Base-by-base conservation (phyloP, 2,888 invertebrate genomes). In the Hirtodrosophila alboralis region DNA sequence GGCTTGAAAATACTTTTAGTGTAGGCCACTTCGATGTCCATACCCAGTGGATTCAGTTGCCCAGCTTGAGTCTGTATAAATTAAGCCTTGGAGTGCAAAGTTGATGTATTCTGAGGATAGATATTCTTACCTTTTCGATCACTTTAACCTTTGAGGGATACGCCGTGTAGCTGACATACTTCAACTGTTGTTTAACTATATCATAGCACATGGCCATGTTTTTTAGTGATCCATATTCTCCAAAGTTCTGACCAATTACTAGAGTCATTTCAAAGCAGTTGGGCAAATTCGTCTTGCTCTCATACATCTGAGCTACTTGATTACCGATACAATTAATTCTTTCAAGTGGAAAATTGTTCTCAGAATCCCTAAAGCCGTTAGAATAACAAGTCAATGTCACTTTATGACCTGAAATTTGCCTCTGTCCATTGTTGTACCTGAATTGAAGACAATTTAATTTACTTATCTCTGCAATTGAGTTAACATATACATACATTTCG, bases 181-280 rank as follows among this genome's bases (percentile, higher is more conserved):
- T 75, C 1, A 79, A 14, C n/a, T 51, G 28, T 1, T 37, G 13
- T 4, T 31, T 37, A 0, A 30, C 1, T 4, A 75, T 10, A 10
- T 75, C 63, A n/a, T 48, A 75, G 51, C 75, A 75, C 0, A 79
- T 14, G 1, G 58, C 75, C 0, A 56, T 21, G 2, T 4, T 44
- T 34, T 75, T 79, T 0, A 16, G 4, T 6, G 38, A 30, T 0
- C 71, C 66, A 3, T n/a, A 3, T 0, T 10, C 4, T 0, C 5
- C 10, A 13, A 56, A 57, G 0, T 34, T 7, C 0, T 23, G n/a
- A 3, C 60, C 80, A 33, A 71, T 9, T 13, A 79, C 43, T 0
- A 75, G 43, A 18, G 40, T 79, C 63, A 66, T 71, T 7, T 21
- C 14, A 0, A 0, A 16, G 10, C 75, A 75, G 8, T 47, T 16